Conservation (phyloP, 1,140 invertebrate genomes). For the Coptotermes formosanus region DNA sequence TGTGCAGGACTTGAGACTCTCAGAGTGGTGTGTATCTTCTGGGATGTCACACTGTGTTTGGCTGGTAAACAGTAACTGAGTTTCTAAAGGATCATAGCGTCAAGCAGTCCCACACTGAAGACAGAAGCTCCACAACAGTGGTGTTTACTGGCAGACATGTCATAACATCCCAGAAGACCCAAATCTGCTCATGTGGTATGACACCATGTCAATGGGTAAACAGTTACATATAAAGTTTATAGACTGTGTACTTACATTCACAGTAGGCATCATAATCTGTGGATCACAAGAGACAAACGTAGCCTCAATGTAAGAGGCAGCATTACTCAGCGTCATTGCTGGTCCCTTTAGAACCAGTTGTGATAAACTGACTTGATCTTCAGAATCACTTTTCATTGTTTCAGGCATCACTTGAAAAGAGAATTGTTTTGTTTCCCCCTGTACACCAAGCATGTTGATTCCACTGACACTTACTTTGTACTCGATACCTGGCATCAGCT, state of each 20-base stretch:
- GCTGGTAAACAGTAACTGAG: too few species aligned
- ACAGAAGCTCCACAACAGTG: too few species aligned
- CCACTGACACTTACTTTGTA: slow-evolving; percentile 26
- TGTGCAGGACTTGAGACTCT: too few species aligned
- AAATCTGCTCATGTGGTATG: too few species aligned
- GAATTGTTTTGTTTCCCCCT: slow-evolving; percentile 16
- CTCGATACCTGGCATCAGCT: slow-evolving; percentile 15
- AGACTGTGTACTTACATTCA: neutral
- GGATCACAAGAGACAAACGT: slow-evolving; percentile 23
- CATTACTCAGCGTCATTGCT: neutral
- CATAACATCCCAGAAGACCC: too few species aligned
- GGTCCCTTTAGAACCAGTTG: slow-evolving; percentile 24
- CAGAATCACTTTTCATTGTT: neutral
- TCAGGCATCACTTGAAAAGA: slow-evolving; percentile 15
- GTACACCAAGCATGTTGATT: slow-evolving; percentile 22
- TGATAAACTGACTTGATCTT: neutral
- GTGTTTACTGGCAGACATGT: too few species aligned
- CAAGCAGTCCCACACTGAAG: too few species aligned
- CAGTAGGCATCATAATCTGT: neutral
- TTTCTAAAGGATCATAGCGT: too few species aligned
- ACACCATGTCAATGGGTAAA: too few species aligned
- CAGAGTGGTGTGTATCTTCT: too few species aligned
- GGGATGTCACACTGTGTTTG: too few species aligned
- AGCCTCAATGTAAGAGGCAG: slow-evolving; percentile 25
- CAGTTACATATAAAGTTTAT: too few species aligned